phyloP scores from a whole-genome alignment of 2,888 invertebrate species.

The Leuctra nigra region DNA sequence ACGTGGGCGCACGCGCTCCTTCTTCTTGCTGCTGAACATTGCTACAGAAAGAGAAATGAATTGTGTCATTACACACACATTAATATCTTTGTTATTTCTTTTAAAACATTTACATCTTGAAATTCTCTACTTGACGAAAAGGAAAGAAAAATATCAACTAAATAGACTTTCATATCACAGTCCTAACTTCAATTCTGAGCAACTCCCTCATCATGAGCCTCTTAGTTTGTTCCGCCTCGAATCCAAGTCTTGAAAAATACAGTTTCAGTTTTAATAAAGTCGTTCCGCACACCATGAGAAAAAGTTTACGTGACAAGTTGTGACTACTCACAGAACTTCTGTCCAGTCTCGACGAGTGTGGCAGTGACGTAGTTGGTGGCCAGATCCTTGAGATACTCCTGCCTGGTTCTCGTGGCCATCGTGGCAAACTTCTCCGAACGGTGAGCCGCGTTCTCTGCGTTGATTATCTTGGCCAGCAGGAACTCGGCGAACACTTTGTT shows the following conservation, averaged over 20 bases:
- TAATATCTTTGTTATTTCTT: too few species aligned
- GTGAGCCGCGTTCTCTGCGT: slow-evolving; percentile 95
- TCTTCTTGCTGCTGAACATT: slow-evolving; percentile 66
- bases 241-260: too few species aligned
- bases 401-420: slow-evolving; percentile 92
- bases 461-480: slow-evolving; percentile 89
- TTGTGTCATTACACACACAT: too few species aligned
- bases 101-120: background rate
- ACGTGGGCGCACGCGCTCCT: slow-evolving; percentile 65
- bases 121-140: background rate
- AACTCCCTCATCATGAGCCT: too few species aligned
- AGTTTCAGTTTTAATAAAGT: too few species aligned
- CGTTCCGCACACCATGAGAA: too few species aligned
- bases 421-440: slow-evolving; percentile 94
- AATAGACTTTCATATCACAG: too few species aligned
- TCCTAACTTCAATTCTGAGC: too few species aligned
- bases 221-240: too few species aligned
- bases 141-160: too few species aligned
- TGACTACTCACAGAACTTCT: slow-evolving; percentile 71
- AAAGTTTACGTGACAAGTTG: background rate
- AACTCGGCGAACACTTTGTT: slow-evolving; percentile 93
- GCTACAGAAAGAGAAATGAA: too few species aligned
- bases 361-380: slow-evolving; percentile 76
- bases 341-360: slow-evolving; percentile 73
- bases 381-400: slow-evolving; percentile 92